Percentiles rank a stretch among this genome's conserved stretches.
These are phyloP conservation scores for Gymnoscopelus microlampas DNA, from an alignment of 2,797 vertebrate species.

Conservation along the genomic window DNA sequence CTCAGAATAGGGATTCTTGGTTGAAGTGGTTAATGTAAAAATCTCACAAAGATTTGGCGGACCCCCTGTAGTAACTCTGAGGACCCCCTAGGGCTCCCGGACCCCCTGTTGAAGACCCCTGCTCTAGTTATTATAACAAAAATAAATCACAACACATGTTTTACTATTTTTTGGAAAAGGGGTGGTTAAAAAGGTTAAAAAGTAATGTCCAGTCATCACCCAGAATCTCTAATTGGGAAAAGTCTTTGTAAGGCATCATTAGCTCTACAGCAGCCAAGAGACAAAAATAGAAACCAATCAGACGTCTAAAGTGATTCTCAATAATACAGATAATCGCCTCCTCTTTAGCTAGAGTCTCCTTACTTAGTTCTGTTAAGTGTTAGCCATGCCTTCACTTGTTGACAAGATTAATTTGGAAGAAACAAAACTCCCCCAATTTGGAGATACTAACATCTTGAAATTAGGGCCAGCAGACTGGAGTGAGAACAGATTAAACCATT, in stretches of 20 bases:
- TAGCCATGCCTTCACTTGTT: constrained; percentile 81
- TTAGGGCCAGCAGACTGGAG: constrained; percentile 54
- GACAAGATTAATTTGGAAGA: constrained; percentile 73
- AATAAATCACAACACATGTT: neutral
- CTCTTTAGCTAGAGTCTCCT: constrained; percentile 65
- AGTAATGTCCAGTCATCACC: constrained; percentile 34
- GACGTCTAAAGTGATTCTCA: constrained; percentile 76
- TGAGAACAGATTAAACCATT: constrained; percentile 62
- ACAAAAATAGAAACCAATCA: constrained; percentile 82
- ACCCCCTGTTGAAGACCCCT: too few relatives aligned
- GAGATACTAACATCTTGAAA: constrained; percentile 56
- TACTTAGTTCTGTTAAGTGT: constrained; percentile 65
- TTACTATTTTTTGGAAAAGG: too few relatives aligned
- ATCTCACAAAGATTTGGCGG: too few relatives aligned
- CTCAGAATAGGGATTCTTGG: too few relatives aligned
- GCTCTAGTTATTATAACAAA: neutral
- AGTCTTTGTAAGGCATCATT: constrained; percentile 56
- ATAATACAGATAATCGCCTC: constrained; percentile 77
- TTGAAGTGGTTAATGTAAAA: too few relatives aligned
- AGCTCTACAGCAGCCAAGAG: constrained; percentile 65
- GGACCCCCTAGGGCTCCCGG: too few relatives aligned
- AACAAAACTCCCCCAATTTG: constrained; percentile 61
- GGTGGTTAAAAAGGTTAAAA: neutral
- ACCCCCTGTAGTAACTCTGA: too few relatives aligned
- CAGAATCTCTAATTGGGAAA: constrained; percentile 33